Evolutionary conservation across 1,140 invertebrate genomes (phyloP).

Genomic region (Pachypeltis micranthus): DNA sequence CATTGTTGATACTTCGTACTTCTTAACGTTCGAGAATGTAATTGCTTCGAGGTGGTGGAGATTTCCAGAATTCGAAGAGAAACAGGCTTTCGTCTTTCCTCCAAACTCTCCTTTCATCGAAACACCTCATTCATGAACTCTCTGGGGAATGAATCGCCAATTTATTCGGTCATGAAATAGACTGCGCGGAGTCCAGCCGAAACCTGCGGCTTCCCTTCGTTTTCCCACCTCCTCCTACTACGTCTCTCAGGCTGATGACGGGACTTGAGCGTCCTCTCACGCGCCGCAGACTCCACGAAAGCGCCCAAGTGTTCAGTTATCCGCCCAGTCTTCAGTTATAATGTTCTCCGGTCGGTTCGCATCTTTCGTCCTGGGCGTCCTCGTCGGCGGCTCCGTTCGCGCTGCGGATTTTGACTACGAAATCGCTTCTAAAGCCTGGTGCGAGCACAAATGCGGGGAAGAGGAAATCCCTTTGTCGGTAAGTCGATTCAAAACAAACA

Average conservation of each 20-base stretch:
- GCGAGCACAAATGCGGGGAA: slow-evolving; percentile 1
- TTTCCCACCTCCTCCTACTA: neutral
- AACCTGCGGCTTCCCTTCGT: no score
- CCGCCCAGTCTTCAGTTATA: neutral
- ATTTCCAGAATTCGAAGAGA: no score
- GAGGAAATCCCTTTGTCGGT: neutral
- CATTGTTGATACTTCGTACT: no score
- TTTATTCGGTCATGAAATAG: no score
- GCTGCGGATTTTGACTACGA: neutral
- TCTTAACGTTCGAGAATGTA: no score
- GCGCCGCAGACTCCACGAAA: neutral
- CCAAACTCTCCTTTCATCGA: no score
- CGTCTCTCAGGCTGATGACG: neutral
- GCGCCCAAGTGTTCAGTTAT: neutral
- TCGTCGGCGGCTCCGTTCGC: neutral
- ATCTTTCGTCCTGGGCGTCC: neutral
- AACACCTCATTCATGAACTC: no score
- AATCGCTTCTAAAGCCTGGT: neutral
- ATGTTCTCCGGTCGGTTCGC: neutral
- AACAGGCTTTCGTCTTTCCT: no score
- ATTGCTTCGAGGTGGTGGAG: no score
- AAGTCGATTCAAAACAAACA: no score
- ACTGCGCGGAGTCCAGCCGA: no score
- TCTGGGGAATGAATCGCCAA: no score
- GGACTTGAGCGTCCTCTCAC: neutral